Conservation (phyloP, 2,888 invertebrate species). For the Plebejus melissa region DNA sequence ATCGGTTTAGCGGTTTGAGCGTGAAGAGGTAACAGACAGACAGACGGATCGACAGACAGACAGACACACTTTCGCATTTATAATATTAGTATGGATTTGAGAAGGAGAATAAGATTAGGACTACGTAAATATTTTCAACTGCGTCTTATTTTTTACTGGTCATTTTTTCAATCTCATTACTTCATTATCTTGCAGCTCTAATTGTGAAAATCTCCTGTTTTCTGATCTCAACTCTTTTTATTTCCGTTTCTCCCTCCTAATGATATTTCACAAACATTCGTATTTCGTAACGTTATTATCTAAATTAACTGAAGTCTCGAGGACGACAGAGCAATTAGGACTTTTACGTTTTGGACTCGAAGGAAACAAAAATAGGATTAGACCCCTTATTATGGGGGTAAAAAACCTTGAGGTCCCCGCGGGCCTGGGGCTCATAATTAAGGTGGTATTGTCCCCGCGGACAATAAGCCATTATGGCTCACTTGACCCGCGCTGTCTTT, state of each 20-base stretch:
- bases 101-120: too few relatives aligned
- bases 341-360: constrained; percentile 13
- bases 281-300: constrained; percentile 9
- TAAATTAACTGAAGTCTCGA: constrained; percentile 12
- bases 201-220: background rate
- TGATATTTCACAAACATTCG: background rate
- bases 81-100: too few relatives aligned
- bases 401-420: constrained; percentile 41
- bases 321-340: constrained; percentile 19
- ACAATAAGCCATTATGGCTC: constrained; percentile 45
- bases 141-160: background rate
- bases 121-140: background rate
- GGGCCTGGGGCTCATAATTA: constrained; percentile 48
- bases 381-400: constrained; percentile 8
- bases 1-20: too few relatives aligned
- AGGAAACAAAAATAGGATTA: constrained; percentile 5
- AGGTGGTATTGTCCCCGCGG: constrained; percentile 50
- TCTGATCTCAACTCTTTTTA: background rate
- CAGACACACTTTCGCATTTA: too few relatives aligned
- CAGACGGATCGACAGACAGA: too few relatives aligned
- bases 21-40: too few relatives aligned
- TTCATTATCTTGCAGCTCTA: background rate
- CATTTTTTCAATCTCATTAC: background rate
- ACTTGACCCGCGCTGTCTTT: constrained; percentile 42
- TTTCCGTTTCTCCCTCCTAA: background rate